phyloP scores from a whole-genome alignment of 2,113 vertebrate species.

The Plecotus auritus region DNA sequence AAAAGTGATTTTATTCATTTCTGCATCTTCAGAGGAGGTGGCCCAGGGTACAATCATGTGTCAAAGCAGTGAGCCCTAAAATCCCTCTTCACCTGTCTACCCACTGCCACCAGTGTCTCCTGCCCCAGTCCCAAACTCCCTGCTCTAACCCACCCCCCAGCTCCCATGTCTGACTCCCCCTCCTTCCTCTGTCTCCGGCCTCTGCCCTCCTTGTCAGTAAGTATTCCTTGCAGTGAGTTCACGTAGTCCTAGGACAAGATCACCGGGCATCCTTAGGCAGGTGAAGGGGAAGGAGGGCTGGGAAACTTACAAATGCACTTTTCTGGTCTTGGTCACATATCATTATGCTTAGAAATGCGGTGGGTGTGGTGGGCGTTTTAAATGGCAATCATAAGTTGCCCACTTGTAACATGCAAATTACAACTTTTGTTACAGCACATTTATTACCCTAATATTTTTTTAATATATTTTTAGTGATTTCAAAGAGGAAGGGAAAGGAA shows the following conservation, averaged over 20 bases:
- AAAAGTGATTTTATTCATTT: neutral
- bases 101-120: neutral
- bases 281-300: neutral
- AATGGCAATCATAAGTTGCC: neutral
- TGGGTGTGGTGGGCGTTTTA: too few relatives aligned
- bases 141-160: neutral
- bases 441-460: neutral
- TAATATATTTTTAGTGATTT: too few relatives aligned
- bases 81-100: neutral
- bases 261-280: neutral
- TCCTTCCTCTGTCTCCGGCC: neutral
- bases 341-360: neutral
- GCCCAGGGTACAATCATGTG: neutral
- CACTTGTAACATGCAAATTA: neutral
- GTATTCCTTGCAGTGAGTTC: neutral
- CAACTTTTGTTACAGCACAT: neutral
- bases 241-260: neutral
- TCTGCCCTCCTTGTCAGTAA: neutral
- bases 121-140: neutral
- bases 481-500: too few relatives aligned
- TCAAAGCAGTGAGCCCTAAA: neutral
- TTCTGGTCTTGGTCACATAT: neutral
- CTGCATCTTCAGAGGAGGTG: neutral
- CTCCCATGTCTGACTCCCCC: neutral
- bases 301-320: neutral